These are phyloP conservation scores for Scolanthus callimorphus DNA, from an alignment of 92 coral and sea anemone species.

Conservation along the genomic window DNA sequence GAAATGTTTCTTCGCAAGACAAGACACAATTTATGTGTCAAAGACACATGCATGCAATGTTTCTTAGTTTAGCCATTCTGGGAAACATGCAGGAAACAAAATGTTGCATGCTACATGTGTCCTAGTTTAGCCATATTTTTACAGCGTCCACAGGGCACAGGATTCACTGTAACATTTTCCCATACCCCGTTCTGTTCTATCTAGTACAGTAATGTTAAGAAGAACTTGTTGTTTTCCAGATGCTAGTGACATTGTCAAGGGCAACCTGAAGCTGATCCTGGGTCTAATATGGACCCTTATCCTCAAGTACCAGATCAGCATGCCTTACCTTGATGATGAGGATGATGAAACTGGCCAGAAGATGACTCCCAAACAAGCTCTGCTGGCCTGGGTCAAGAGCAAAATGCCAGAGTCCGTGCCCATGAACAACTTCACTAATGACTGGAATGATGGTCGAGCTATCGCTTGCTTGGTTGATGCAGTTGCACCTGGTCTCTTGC, in stretches of 20 bases:
- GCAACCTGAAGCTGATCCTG: slow-evolving; percentile 93
- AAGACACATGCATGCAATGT: too few relatives aligned
- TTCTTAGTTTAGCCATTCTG: too few relatives aligned
- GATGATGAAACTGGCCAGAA: slow-evolving; percentile 60
- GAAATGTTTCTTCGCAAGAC: too few relatives aligned
- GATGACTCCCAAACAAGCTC: slow-evolving; percentile 99
- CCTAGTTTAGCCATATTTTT: too few relatives aligned
- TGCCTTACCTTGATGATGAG: slow-evolving; percentile 94
- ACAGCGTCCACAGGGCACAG: too few relatives aligned
- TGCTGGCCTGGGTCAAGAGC: slow-evolving; percentile 98
- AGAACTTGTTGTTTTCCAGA: slow-evolving; percentile 48
- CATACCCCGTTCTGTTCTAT: too few relatives aligned
- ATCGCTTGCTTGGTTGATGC: slow-evolving; percentile 98
- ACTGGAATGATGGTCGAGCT: slow-evolving; percentile 98
- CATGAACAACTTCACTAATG: slow-evolving; percentile 87
- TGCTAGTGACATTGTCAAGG: slow-evolving; percentile 94
- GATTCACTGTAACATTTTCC: too few relatives aligned
- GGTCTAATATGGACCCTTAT: slow-evolving; percentile 98
- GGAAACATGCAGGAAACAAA: too few relatives aligned
- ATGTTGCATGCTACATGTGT: too few relatives aligned
- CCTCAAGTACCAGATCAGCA: slow-evolving; percentile 96
- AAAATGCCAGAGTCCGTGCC: slow-evolving; percentile 98
- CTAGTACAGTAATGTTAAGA: too few relatives aligned
- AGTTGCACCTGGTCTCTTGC: slow-evolving; percentile 93
- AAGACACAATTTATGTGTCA: too few relatives aligned